A percentile compares a stretch with the other conserved stretches of the same genome.
These are phyloP conservation scores for Valencia hispanica DNA, from an alignment of 2,797 vertebrate genomes.

Conservation along the genomic window DNA sequence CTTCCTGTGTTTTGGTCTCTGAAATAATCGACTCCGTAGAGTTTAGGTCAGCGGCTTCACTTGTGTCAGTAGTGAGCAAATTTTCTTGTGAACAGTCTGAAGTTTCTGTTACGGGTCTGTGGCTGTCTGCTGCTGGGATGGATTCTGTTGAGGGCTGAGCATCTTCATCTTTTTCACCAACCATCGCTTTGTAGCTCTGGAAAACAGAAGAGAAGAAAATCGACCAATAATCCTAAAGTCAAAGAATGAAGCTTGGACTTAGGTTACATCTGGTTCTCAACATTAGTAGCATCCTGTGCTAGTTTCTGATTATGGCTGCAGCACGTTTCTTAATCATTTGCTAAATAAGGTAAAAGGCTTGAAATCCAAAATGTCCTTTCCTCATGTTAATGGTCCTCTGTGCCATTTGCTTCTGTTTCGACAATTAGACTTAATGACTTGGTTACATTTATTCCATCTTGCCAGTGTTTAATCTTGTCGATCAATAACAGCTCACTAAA, in stretches of 20 bases:
- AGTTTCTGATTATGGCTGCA: background rate
- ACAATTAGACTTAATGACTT: too few relatives aligned
- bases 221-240: background rate
- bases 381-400: too few relatives aligned
- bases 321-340: background rate
- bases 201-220: constrained; percentile 5
- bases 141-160: constrained; percentile 33
- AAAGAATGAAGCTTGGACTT: background rate
- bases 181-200: constrained; percentile 72
- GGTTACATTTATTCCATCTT: background rate
- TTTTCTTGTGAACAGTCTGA: constrained; percentile 35
- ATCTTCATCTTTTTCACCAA: constrained; percentile 51
- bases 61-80: constrained; percentile 12
- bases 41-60: constrained; percentile 4
- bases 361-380: too few relatives aligned
- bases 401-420: background rate
- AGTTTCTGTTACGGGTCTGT: constrained; percentile 24
- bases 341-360: background rate
- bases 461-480: too few relatives aligned
- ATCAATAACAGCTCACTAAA: background rate
- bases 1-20: constrained; percentile 25
- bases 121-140: constrained; percentile 22
- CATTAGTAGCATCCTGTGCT: background rate
- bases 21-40: constrained; percentile 29
- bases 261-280: background rate